Evolutionary conservation across 2,888 invertebrate species (phyloP), one percentile per base, ranked within the genome.

Genomic region (Melieria picta): DNA sequence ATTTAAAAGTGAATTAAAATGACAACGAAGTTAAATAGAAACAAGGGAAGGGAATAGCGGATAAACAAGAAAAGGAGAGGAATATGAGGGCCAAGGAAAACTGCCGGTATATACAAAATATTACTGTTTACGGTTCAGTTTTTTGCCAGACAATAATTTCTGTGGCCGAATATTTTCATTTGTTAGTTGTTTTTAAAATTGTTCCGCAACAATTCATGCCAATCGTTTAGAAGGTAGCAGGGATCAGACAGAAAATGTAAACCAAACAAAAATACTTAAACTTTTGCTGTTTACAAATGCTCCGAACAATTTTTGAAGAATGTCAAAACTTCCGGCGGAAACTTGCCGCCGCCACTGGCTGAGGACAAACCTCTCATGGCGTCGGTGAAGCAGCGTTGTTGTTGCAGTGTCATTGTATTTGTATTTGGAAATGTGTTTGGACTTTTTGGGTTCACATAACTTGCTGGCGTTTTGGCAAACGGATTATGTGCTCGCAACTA

Each of bases 1-100:
- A 65, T 70, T 70, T 65, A 64, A 60, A 65, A 70, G 64, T 58
- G 64, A 58, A 70, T 64, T 65, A 70, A 70, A 70, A 69, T 52
- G 30, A 64, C 10, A 56, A n/a, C 3, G 1, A n/a, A 57, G 30
- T 57, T 16, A 57, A 57, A 13, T 30, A 11, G 30, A 16, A 13
- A 57, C 13, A 57, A 11, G 30, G 10, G 1, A 57, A 57, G 30
- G 30, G 30, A 30, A 30, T 30, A 30, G 30, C 30, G 30, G 0
- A 16, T 16, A 16, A 16, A 16, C 16, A 16, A 16, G 16, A 16
- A 16, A 16, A 16, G 16, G 16, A 16, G 30, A 30, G 30, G 30
- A 30, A 1, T 30, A 30, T 30, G 30, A 30, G 30, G 30, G 30
- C 30, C 30, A 30, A 30, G 30, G 30, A 2, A 30, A 30, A 30